Evolutionary conservation across 2,113 vertebrate species (phyloP).

Genomic region (Ailurus styani): DNA sequence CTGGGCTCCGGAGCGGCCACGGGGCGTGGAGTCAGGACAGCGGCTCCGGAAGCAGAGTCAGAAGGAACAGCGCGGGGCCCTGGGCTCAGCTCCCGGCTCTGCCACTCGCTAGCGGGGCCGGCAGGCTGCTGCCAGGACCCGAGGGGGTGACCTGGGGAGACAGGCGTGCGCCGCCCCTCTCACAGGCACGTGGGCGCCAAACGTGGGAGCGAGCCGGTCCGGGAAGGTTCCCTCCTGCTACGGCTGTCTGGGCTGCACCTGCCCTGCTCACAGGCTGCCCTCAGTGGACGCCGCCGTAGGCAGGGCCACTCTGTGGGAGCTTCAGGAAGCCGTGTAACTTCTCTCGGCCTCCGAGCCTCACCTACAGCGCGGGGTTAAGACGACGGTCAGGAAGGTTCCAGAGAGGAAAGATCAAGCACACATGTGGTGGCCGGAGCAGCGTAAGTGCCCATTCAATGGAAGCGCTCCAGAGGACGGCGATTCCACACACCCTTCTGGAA

Average conservation of each 20-base stretch:
- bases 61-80: too few relatives aligned
- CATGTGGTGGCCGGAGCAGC: accelerated
- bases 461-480: accelerated
- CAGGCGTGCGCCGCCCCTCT: too few relatives aligned
- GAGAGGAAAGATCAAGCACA: accelerated
- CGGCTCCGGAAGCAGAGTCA: not conserved
- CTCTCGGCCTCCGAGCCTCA: not conserved
- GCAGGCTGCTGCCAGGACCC: accelerated
- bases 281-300: accelerated
- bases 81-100: not conserved
- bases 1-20: not conserved
- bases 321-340: not conserved
- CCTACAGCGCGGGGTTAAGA: not conserved
- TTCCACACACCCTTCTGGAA: accelerated
- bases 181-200: not conserved
- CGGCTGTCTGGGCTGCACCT: accelerated
- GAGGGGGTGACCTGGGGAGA: accelerated
- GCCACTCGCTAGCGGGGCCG: too few relatives aligned
- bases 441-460: accelerated
- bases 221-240: not conserved
- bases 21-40: not conserved
- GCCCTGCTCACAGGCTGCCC: accelerated
- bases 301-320: not conserved
- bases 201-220: accelerated
- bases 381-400: not conserved